A percentile compares a stretch with the other conserved stretches of the same genome.
phyloP scores from a whole-genome alignment of 2,888 invertebrate species.

The Phasia obesa region DNA sequence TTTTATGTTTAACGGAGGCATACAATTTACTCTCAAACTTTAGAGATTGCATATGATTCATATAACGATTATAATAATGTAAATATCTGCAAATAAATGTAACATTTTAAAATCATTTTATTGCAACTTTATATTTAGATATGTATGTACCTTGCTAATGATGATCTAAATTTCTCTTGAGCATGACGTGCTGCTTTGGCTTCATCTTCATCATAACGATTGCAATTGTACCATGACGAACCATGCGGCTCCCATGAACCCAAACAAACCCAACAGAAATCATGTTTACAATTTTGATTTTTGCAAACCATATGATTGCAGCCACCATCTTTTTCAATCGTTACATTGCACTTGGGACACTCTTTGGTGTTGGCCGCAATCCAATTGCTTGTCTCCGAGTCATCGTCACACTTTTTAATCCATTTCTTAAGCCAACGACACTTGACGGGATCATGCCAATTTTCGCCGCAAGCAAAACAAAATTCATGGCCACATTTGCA shows the following conservation, averaged over 20 bases:
- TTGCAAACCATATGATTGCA: slow-evolving; percentile 99
- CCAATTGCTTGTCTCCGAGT: slow-evolving; percentile 99
- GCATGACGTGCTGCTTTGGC: slow-evolving; percentile 98
- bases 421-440: slow-evolving; percentile 96
- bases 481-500: slow-evolving; percentile 97
- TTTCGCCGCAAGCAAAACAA: slow-evolving; percentile 97
- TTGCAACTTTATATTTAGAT: slow-evolving; percentile 2
- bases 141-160: slow-evolving; percentile 91
- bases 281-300: slow-evolving; percentile 98
- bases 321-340: slow-evolving; percentile 98
- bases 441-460: slow-evolving; percentile 99
- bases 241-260: slow-evolving; percentile 99
- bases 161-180: slow-evolving; percentile 96
- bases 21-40: slow-evolving; percentile 99
- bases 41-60: slow-evolving; percentile 99
- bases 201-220: slow-evolving; percentile 98
- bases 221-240: slow-evolving; percentile 99
- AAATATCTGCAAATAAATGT: slow-evolving; percentile 87
- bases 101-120: background rate
- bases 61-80: slow-evolving; percentile 99
- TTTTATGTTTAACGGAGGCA: slow-evolving; percentile 97
- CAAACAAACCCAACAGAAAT: slow-evolving; percentile 99
- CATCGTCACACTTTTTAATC: slow-evolving; percentile 99
- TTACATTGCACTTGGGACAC: slow-evolving; percentile 98
- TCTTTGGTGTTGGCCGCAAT: slow-evolving; percentile 99